Evolutionary conservation across 2,888 invertebrate species (phyloP).

Genomic region (Melanargia galathea): DNA sequence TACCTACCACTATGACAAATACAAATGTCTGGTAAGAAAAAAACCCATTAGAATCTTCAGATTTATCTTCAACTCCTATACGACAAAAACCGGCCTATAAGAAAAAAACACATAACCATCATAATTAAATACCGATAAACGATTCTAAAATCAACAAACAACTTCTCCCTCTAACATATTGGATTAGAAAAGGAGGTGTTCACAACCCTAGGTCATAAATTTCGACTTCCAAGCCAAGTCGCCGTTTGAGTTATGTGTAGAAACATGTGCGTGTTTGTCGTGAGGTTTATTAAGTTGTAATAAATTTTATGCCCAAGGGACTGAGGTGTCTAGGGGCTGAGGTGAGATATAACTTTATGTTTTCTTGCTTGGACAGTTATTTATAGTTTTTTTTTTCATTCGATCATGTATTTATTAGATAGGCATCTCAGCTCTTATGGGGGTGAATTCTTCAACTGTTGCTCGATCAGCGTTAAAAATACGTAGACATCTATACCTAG

Average conservation of each 20-base stretch:
- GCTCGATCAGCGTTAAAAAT: neutral
- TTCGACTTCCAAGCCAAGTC: constrained; percentile 68
- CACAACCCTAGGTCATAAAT: constrained; percentile 73
- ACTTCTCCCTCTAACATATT: constrained; percentile 48
- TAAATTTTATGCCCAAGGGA: constrained; percentile 71
- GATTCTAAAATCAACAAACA: constrained; percentile 66
- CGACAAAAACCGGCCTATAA: constrained; percentile 41
- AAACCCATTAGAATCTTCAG: constrained; percentile 18
- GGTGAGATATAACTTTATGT: constrained; percentile 32
- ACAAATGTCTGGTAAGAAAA: constrained; percentile 14
- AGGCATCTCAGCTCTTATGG: constrained; percentile 10
- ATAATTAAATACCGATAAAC: constrained; percentile 76
- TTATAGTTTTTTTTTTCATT: constrained; percentile 34
- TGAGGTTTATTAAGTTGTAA: constrained; percentile 77
- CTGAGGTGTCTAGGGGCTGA: constrained; percentile 54
- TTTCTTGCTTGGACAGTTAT: constrained; percentile 32
- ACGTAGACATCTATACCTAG: neutral
- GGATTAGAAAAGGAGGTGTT: constrained; percentile 50
- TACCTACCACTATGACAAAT: neutral
- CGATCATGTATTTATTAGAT: constrained; percentile 29
- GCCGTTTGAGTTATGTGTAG: constrained; percentile 63
- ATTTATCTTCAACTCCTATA: constrained; percentile 31
- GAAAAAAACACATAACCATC: constrained; percentile 45
- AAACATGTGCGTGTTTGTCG: constrained; percentile 72
- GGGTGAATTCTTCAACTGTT: constrained; percentile 14